Percentiles rank a stretch among this genome's conserved stretches.
Conservation (phyloP, 92 coral and sea anemone species). For the Porites rus region DNA sequence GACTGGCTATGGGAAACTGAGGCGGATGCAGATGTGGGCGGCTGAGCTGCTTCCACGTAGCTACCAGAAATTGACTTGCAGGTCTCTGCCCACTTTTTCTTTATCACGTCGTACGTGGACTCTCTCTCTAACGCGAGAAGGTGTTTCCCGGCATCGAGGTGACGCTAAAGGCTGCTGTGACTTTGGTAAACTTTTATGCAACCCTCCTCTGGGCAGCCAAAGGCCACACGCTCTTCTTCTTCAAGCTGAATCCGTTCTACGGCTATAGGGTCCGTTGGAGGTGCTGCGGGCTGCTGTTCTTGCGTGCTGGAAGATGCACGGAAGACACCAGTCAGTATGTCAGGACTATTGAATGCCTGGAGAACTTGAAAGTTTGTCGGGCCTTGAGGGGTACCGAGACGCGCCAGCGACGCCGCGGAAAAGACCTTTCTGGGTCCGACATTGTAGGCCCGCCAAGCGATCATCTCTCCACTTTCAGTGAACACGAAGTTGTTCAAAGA, state of each 20-base stretch:
- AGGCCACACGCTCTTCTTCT: too few species aligned
- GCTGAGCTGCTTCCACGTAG: slow-evolving; percentile 2
- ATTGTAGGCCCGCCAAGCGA: too few species aligned
- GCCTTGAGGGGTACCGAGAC: too few species aligned
- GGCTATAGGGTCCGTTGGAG: slow-evolving; percentile 8
- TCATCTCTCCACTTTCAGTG: too few species aligned
- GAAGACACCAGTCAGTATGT: too few species aligned
- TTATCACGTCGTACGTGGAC: slow-evolving; percentile 31
- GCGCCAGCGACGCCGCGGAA: too few species aligned
- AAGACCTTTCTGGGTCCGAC: too few species aligned
- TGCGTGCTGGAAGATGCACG: too few species aligned
- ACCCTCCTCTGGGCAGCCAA: slow-evolving; percentile 35
- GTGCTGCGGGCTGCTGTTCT: slow-evolving; percentile 6
- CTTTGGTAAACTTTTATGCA: slow-evolving; percentile 26
- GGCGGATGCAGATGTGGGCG: not conserved
- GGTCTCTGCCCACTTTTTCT: slow-evolving; percentile 20
- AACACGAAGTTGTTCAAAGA: too few species aligned
- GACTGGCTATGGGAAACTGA: slow-evolving; percentile 12
- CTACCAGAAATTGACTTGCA: slow-evolving; percentile 14
- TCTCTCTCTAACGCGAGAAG: slow-evolving; percentile 26
- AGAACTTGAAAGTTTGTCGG: too few species aligned
- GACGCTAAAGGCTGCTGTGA: slow-evolving; percentile 25
- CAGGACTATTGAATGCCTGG: too few species aligned
- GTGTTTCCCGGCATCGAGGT: slow-evolving; percentile 31
- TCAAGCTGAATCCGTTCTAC: too few species aligned